Evolutionary conservation across 2,888 invertebrate species (phyloP), one percentile per base, ranked within the genome.

Genomic region (Ochlodes sylvanus): DNA sequence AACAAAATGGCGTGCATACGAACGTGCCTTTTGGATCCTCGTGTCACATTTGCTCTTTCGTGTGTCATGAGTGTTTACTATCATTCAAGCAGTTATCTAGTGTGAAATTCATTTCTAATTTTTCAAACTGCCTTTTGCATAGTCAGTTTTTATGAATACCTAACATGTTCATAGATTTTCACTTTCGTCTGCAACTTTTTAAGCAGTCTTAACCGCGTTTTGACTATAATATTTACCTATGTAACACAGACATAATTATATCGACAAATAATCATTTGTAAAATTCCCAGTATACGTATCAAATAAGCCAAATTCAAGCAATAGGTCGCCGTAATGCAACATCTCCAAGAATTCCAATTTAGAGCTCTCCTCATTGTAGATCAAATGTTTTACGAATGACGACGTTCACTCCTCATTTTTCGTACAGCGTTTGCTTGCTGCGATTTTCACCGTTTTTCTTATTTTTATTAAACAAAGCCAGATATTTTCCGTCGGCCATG

Each of bases 291-390:
- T 42, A 6, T 10, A 38, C 12, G n/a, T n/a, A n/a, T n/a, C 12
- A 44, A 19, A 50, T 50, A 50, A 50, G 10, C 19, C 19, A 55
- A 38, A 60, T 60, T 60, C 15, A 7, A 52, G 27, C 60, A 32
- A 60, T 34, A 50, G 32, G 54, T 63, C 69, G 66, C 75, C 74
- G 72, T 73, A 69, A 68, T 67, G 63, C 70, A 69, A 70, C 69
- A 70, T 65, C 71, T 74, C 74, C 63, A 77, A 77, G 79, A 80
- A 82, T 85, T 83, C 75, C 81, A 84, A 82, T 83, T 84, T 67
- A 15, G 74, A 79, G 79, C 76, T 78, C 73, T 73, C 73, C 80
- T 77, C 75, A 75, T 76, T 71, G 72, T 73, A 73, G 74, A 77
- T 77, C 72, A 75, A 74, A 73, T 70, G 73, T 73, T 71, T 73